Base-by-base conservation (phyloP, 2,113 vertebrate species). In the Calidris pugnax region DNA sequence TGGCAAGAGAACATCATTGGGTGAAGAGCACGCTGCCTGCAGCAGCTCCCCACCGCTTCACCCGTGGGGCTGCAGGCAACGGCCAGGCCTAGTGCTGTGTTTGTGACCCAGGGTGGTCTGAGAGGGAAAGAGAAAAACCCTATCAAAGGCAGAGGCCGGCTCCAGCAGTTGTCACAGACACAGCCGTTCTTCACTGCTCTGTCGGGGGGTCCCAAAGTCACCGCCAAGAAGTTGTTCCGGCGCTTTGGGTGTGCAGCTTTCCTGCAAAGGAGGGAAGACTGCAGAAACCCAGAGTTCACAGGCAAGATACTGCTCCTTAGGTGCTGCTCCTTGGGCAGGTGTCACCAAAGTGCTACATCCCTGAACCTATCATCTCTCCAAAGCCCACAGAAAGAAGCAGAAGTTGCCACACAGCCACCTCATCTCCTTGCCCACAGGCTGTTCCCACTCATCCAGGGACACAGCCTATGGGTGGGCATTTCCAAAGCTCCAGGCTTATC, bases 1-100 rank as follows among this genome's bases (percentile, higher is more conserved):
- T 64, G 62, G 37, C 62, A 89, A 69, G 43, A 43, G 35, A 74
- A 60, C 4, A 1, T 77, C 60, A 48, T 8, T 32, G 32, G n/a
- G n/a, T 27, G 71, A 45, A 64, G 33, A 0, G 0, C 27, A 39
- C 0, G 0, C n/a, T 12, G 28, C 45, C 72, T 43, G 43, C 53
- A 76, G 41, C 84, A 71, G n/a, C 51, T 41, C 41, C 41, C 8
- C 45, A 18, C 12, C 0, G 1, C 73, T 53, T 75, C 62, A 47
- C 4, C 26, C 17, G 43, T 33, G 18, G 47, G 28, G 55, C 50
- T 2, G 3, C 21, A 53, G 64, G 30, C 35, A 84, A 27, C 1
- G 1, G 33, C 30, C 69, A 67, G 30, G 56, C 0, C 0, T 12
- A 24, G 28, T 43, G 51, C 11, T 9, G 5, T 7, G 3, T 59